Percentiles rank a stretch among this genome's conserved stretches.
Evolutionary conservation across 2,113 vertebrate genomes (phyloP).

Genomic region (Leucopsar rothschildi): DNA sequence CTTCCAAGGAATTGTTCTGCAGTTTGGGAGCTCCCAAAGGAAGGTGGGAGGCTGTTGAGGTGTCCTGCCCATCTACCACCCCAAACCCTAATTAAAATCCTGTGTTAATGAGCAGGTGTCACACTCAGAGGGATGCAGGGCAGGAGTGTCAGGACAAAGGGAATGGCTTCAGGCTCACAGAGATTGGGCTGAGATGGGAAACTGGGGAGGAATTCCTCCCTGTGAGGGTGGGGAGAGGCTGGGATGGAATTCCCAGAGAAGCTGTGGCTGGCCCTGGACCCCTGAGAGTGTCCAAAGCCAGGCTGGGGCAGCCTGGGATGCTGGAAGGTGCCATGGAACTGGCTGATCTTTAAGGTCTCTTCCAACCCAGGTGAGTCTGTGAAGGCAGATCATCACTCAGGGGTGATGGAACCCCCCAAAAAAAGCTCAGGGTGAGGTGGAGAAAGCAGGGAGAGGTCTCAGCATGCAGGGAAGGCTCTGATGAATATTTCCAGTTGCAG

Average conservation of each 20-base stretch:
- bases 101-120: neutral
- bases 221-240: accelerated
- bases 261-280: neutral
- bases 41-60: accelerated
- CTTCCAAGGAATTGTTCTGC: neutral
- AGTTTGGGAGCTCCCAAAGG: neutral
- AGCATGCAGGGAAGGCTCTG: accelerated
- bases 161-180: neutral
- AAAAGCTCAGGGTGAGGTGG: neutral
- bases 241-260: neutral
- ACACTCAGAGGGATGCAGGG: neutral
- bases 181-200: too few relatives aligned
- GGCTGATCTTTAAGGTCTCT: too few relatives aligned
- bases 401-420: accelerated
- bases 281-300: neutral
- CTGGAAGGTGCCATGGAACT: neutral
- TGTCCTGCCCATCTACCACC: neutral
- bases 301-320: accelerated
- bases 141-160: neutral
- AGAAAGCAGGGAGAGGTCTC: neutral
- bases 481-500: accelerated
- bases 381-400: neutral
- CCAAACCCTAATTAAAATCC: neutral
- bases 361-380: neutral
- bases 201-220: neutral